A percentile compares a stretch with the other conserved stretches of the same genome.
These are phyloP conservation scores for Buathra laborator DNA, from an alignment of 2,888 invertebrate genomes.

Conservation along the genomic window DNA sequence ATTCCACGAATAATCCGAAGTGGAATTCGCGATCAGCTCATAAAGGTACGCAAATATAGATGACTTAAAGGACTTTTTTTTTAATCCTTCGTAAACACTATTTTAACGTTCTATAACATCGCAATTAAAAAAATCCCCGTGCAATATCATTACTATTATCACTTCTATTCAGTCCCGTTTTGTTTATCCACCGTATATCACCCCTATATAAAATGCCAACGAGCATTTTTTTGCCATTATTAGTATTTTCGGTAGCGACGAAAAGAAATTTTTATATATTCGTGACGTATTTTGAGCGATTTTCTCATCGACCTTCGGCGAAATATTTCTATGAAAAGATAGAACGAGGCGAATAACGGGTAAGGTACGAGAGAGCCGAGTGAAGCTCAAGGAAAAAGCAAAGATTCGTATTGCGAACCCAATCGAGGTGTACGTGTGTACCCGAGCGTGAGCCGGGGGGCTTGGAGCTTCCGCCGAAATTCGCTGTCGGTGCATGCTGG, in stretches of 20 bases:
- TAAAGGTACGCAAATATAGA: too few relatives aligned
- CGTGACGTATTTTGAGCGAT: background rate
- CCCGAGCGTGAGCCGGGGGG: conserved; percentile 4
- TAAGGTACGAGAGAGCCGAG: background rate
- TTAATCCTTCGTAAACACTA: too few relatives aligned
- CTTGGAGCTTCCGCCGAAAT: conserved; percentile 31
- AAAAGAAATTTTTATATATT: background rate
- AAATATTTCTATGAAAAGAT: conserved; percentile 6
- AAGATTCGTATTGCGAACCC: conserved; percentile 19
- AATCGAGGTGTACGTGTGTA: conserved; percentile 9
- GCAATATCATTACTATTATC: too few relatives aligned
- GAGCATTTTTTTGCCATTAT: background rate
- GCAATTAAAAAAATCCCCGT: too few relatives aligned
- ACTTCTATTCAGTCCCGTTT: too few relatives aligned
- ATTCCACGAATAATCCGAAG: too few relatives aligned
- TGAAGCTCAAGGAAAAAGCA: background rate
- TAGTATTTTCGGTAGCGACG: background rate
- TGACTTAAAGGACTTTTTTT: too few relatives aligned
- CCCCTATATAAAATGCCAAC: too few relatives aligned
- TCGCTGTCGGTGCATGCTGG: conserved; percentile 46
- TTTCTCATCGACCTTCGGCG: background rate
- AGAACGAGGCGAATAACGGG: background rate
- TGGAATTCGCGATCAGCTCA: too few relatives aligned
- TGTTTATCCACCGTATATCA: too few relatives aligned
- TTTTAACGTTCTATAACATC: too few relatives aligned